Percentiles rank a stretch among this genome's conserved stretches.
Conservation (phyloP, 30 jellyfish, hydroid and myxozoan species). For the Aurelia aurita region DNA sequence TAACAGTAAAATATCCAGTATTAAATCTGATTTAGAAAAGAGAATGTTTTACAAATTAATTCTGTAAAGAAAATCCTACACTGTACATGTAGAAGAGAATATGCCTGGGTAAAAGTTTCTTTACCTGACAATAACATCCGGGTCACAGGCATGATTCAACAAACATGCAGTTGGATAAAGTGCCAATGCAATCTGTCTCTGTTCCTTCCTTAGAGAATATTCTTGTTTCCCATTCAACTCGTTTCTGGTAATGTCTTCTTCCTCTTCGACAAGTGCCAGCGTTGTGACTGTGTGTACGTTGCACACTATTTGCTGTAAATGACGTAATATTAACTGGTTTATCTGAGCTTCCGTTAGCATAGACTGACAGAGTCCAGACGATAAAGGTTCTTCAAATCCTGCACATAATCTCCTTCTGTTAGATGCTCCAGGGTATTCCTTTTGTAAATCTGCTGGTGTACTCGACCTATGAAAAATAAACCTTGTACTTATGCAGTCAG, state of each 20-base stretch:
- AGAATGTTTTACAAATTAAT: too few species aligned
- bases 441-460: slow-evolving; percentile 6
- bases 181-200: slow-evolving; percentile 69
- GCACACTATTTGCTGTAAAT: slow-evolving; percentile 72
- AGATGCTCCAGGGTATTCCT: not conserved
- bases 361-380: slow-evolving; percentile 30
- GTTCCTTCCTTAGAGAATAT: slow-evolving; percentile 51
- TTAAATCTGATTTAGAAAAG: too few species aligned
- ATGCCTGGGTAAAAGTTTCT: too few species aligned
- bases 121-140: slow-evolving; percentile 88
- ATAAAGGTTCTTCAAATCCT: slow-evolving; percentile 24
- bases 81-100: too few species aligned
- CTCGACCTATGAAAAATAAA: not conserved
- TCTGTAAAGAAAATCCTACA: too few species aligned
- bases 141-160: slow-evolving; percentile 86
- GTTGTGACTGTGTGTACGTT: slow-evolving; percentile 71
- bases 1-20: too few species aligned
- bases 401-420: slow-evolving; percentile 27
- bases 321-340: slow-evolving; percentile 42
- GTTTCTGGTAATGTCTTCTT: slow-evolving; percentile 4
- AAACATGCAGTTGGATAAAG: slow-evolving; percentile 78
- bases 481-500: too few species aligned
- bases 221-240: slow-evolving; percentile 39
- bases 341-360: slow-evolving; percentile 49
- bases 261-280: slow-evolving; percentile 41